Evolutionary conservation across 2,797 vertebrate genomes (phyloP).

Genomic region (Agapornis canus): DNA sequence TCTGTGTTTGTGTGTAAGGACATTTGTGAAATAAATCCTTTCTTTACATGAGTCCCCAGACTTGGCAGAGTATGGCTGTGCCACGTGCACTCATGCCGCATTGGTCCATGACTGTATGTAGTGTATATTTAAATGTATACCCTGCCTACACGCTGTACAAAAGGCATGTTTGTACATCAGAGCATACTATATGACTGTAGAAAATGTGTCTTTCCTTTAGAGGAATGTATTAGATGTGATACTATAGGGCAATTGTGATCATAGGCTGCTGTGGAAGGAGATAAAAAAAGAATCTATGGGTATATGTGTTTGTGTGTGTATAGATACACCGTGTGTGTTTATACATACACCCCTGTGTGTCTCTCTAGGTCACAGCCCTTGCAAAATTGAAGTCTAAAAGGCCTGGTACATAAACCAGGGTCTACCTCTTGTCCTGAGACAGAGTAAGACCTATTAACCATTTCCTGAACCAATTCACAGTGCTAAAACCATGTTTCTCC

Average conservation of each 20-base stretch:
- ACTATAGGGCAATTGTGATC: neutral
- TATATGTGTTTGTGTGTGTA: neutral
- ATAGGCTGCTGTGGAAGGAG: neutral
- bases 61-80: neutral
- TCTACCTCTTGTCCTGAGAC: neutral
- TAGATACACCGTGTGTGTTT: neutral
- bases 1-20: slow-evolving; percentile 27
- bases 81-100: neutral
- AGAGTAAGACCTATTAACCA: neutral
- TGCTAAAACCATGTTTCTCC: fast-evolving
- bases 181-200: neutral
- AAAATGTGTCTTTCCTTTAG: neutral
- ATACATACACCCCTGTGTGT: neutral
- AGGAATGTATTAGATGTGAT: neutral
- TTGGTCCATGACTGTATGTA: neutral
- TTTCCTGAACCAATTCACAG: neutral
- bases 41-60: slow-evolving; percentile 33
- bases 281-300: neutral
- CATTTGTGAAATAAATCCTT: slow-evolving; percentile 58
- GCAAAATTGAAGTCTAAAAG: neutral
- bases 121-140: neutral
- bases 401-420: neutral
- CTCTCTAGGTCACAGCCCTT: neutral
- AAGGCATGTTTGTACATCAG: neutral
- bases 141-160: neutral